Conservation (phyloP, 30 jellyfish, hydroid and myxozoan species). For the Turritopsis dohrnii region DNA sequence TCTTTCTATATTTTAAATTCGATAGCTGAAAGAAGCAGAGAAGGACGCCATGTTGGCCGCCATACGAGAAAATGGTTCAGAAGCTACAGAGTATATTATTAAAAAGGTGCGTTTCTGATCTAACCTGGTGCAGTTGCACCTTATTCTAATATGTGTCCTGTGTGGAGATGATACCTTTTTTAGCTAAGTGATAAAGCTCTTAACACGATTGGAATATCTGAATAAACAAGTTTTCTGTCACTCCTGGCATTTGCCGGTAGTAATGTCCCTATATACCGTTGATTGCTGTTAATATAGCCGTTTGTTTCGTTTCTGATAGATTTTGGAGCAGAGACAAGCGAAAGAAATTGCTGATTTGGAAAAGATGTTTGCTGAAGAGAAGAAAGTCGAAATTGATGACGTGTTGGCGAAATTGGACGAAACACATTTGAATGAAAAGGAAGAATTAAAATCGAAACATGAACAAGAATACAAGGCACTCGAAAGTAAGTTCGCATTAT, state of each 20-base stretch:
- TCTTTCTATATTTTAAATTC: no score
- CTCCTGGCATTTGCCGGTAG: no score
- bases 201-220: no score
- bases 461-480: conserved; percentile 63
- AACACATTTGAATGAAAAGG: conserved; percentile 58
- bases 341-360: conserved; percentile 69
- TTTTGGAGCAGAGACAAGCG: conserved; percentile 83
- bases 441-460: conserved; percentile 63
- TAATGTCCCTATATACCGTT: no score
- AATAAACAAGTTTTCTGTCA: no score
- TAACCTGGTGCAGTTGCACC: conserved; percentile 2
- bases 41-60: conserved; percentile 78
- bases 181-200: no score
- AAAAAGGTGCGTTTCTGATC: conserved; percentile 52
- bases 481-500: conserved; percentile 41
- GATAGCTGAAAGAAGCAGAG: conserved; percentile 72
- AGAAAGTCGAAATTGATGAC: conserved; percentile 74
- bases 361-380: conserved; percentile 57
- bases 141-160: no score
- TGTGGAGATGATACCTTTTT: no score
- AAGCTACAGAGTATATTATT: conserved; percentile 77
- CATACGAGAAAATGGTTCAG: conserved; percentile 85
- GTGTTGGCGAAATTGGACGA: conserved; percentile 68
- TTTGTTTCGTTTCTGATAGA: conserved; percentile 36
- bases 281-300: no score